These are phyloP conservation scores for Tursiops truncatus DNA, from an alignment of 2,113 vertebrate species.

Conservation along the genomic window DNA sequence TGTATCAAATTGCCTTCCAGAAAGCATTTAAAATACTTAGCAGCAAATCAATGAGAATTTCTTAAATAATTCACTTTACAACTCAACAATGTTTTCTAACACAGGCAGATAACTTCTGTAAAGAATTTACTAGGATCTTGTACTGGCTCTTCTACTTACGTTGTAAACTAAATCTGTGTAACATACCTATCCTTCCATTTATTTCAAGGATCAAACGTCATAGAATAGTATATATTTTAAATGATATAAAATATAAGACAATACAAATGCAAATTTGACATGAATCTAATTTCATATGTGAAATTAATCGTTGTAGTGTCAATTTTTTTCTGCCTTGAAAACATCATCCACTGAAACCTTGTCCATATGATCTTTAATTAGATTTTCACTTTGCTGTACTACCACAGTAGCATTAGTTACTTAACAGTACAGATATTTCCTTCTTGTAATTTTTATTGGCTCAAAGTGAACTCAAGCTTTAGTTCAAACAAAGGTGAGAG, in stretches of 20 bases:
- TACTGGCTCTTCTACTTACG: neutral
- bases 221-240: neutral
- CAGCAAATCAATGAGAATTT: neutral
- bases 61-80: neutral
- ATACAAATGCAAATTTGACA: neutral
- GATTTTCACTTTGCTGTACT: neutral
- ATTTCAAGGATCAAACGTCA: conserved; percentile 14
- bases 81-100: conserved; percentile 25
- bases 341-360: neutral
- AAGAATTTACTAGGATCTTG: neutral
- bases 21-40: neutral
- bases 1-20: neutral
- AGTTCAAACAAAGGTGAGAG: conserved; percentile 64
- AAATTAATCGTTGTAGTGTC: neutral
- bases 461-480: conserved; percentile 24
- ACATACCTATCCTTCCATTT: neutral
- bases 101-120: neutral
- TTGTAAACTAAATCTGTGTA: neutral
- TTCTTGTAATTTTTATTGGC: conserved; percentile 56
- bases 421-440: conserved; percentile 64
- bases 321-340: conserved; percentile 17
- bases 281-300: neutral
- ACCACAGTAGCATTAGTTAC: neutral
- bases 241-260: neutral
- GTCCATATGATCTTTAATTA: neutral